Evolutionary conservation across 2,888 invertebrate species (phyloP), one percentile per base, ranked within the genome.

Genomic region (Mythimna pallens): DNA sequence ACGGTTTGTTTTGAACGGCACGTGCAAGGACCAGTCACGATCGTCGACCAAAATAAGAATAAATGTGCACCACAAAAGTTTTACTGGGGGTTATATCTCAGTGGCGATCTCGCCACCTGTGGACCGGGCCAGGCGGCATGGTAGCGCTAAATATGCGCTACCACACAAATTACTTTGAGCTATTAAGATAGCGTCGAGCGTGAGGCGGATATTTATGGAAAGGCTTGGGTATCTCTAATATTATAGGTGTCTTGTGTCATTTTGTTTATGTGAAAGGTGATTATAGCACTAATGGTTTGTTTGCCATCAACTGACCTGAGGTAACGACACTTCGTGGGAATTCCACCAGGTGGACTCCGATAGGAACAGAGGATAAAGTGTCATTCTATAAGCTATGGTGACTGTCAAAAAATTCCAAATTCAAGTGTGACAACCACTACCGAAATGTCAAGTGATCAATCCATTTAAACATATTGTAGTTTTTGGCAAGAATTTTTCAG

Each of bases 1-100:
- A 84, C 86, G 90, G 89, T 90, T 90, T 88, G 90, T 88, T 87
- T 88, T 90, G 89, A 89, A 85, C 89, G 80, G 89, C 92, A 91
- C 90, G 91, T 92, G 91, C 89, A 73, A 72, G 75, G 81, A 65
- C 86, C 78, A 85, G 92, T 93, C 93, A 93, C 93, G 93, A 93
- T 79, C 81, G 78, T 57, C 80, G 85, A 84, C 86, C 87, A 84
- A 86, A 87, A 86, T 85, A 81, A 86, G 83, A 81, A 84, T 79
- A 83, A 85, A 74, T 83, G 82, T 86, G 80, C 78, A 78, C 72
- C 65, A 69, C 83, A 80, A 78, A 82, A 81, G 75, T 80, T 70
- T 84, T 79, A 79, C 82, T 80, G 57, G 74, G 58, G 76, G 84
- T 80, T 52, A 78, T 86, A 84, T 86, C 86, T 84, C 54, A 65